Percentiles rank a stretch among this genome's conserved stretches.
Conservation (phyloP, 1,140 invertebrate species). For the Papilio polytes region DNA sequence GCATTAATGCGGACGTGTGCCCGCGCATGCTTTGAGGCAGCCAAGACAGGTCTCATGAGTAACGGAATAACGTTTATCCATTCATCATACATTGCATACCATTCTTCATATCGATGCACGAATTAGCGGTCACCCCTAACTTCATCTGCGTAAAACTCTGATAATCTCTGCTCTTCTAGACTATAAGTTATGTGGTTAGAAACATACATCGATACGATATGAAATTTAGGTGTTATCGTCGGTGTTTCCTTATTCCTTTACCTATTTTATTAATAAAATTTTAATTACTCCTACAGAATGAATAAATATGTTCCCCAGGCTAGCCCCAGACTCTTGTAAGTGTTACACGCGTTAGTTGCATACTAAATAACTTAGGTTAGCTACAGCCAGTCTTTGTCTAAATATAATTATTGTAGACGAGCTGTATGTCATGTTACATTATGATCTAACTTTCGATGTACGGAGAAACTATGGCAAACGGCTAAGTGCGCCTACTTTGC, state of each 20-base stretch:
- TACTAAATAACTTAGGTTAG: conserved; percentile 21
- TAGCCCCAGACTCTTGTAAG: conserved; percentile 8
- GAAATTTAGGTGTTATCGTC: neutral
- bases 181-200: neutral
- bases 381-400: neutral
- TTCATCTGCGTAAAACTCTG: too few species aligned
- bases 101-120: neutral
- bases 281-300: neutral
- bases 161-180: too few species aligned
- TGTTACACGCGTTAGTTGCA: conserved; percentile 26
- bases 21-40: conserved; percentile 12
- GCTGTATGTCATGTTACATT: neutral
- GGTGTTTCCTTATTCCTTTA: neutral
- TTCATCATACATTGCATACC: neutral
- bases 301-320: conserved; percentile 3
- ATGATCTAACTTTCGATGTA: neutral
- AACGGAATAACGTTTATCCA: conserved; percentile 20
- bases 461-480: neutral
- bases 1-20: conserved; percentile 21
- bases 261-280: neutral
- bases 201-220: neutral
- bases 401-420: neutral
- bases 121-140: too few species aligned
- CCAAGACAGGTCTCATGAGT: conserved; percentile 27
- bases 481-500: neutral